phyloP scores from a whole-genome alignment of 2,888 invertebrate genomes.

The Cephalotes varians region DNA sequence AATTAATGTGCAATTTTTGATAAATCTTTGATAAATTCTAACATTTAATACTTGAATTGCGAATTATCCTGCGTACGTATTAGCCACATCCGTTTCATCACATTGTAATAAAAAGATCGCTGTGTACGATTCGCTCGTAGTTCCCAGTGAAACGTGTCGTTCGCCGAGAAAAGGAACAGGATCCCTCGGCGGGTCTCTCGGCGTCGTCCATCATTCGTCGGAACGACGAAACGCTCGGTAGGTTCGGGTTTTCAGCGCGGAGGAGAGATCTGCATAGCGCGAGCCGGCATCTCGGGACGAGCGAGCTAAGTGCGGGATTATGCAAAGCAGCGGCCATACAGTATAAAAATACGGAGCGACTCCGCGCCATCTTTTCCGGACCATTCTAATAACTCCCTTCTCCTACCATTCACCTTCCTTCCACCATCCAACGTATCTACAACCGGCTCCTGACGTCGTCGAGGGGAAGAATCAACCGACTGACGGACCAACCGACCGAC shows the following conservation, averaged over 20 bases:
- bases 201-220: constrained; percentile 83
- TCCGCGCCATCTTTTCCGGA: constrained; percentile 86
- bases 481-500: constrained; percentile 25
- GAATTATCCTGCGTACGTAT: background rate
- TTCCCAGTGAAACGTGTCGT: constrained; percentile 26
- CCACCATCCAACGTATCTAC: constrained; percentile 59
- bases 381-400: constrained; percentile 86
- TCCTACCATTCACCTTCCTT: constrained; percentile 66
- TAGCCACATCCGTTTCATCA: background rate
- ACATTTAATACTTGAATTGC: background rate
- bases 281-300: constrained; percentile 84
- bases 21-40: background rate
- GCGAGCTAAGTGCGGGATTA: constrained; percentile 86
- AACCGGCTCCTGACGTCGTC: constrained; percentile 37
- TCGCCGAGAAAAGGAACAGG: constrained; percentile 56
- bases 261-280: constrained; percentile 83
- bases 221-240: constrained; percentile 79
- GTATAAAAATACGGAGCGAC: constrained; percentile 86
- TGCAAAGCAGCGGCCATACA: constrained; percentile 86
- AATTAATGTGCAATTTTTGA: background rate
- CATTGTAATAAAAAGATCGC: background rate
- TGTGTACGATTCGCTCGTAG: constrained; percentile 18
- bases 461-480: constrained; percentile 52
- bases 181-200: constrained; percentile 63
- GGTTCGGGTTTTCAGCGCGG: constrained; percentile 78